A percentile compares a stretch with the other conserved stretches of the same genome.
Conservation (phyloP, 2,113 vertebrate genomes). For the Polypterus senegalus region DNA sequence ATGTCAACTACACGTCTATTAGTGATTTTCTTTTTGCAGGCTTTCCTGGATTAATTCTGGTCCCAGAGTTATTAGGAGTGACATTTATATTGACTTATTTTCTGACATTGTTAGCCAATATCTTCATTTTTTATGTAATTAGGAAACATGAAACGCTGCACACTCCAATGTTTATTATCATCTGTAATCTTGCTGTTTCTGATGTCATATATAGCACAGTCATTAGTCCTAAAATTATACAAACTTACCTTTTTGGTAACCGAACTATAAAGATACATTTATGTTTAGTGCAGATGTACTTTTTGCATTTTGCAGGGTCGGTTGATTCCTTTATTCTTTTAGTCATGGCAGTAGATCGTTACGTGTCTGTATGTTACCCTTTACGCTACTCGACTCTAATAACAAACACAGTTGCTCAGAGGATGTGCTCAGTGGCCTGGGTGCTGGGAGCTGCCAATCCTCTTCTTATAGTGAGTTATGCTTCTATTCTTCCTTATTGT, state of each 20-base stretch:
- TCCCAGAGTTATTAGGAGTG: slow-evolving; percentile 24
- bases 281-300: not conserved
- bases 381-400: not conserved
- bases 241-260: no score
- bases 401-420: not conserved
- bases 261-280: not conserved
- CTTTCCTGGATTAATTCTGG: slow-evolving; percentile 34
- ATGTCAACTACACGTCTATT: slow-evolving; percentile 24
- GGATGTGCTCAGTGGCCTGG: not conserved
- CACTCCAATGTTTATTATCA: slow-evolving; percentile 36
- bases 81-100: slow-evolving; percentile 33
- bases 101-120: slow-evolving; percentile 29
- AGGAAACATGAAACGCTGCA: slow-evolving; percentile 24
- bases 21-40: slow-evolving; percentile 35
- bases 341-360: not conserved
- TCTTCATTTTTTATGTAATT: slow-evolving; percentile 37
- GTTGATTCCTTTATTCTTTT: not conserved
- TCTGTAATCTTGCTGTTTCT: slow-evolving; percentile 34
- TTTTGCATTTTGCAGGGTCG: not conserved
- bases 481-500: not conserved
- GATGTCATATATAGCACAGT: slow-evolving; percentile 29
- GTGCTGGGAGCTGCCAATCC: not conserved
- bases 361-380: not conserved
- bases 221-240: slow-evolving; percentile 9
- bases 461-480: not conserved